These are phyloP conservation scores for Lordiphosa fenestrarum DNA, from an alignment of 2,888 invertebrate species.

Conservation along the genomic window DNA sequence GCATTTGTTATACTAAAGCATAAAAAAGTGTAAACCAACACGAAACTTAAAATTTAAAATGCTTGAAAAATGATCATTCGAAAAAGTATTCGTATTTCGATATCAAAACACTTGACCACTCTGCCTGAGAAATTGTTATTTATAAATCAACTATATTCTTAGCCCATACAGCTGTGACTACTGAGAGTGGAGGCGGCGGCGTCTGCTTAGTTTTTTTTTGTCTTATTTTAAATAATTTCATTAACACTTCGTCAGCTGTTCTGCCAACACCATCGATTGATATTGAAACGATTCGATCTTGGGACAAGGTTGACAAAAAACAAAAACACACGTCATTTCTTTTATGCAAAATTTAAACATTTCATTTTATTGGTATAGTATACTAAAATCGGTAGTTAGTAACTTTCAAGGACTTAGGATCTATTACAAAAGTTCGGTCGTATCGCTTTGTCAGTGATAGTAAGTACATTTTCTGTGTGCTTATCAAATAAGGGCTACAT, in stretches of 20 bases:
- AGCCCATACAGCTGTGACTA: conserved; percentile 21
- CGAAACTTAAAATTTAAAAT: too few species aligned
- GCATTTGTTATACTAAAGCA: too few species aligned
- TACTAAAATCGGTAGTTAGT: conserved; percentile 65
- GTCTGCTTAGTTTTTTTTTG: conserved; percentile 22
- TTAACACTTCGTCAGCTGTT: conserved; percentile 54
- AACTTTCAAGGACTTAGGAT: conserved; percentile 56
- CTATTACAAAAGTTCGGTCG: conserved; percentile 49
- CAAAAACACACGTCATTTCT: neutral
- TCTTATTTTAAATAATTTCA: conserved; percentile 70
- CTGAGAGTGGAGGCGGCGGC: conserved; percentile 7
- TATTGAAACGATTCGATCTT: conserved; percentile 13
- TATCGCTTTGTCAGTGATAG: conserved; percentile 35
- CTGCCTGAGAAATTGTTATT: conserved; percentile 31
- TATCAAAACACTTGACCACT: conserved; percentile 29
- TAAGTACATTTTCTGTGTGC: conserved; percentile 60
- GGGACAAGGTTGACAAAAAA: conserved; percentile 46
- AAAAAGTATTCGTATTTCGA: neutral
- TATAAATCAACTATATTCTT: conserved; percentile 46
- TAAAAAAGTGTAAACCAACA: too few species aligned
- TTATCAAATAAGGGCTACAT: conserved; percentile 59
- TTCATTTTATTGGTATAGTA: conserved; percentile 61
- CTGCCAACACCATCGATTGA: conserved; percentile 25
- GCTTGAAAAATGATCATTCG: neutral
- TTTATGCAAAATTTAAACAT: conserved; percentile 58